Base-by-base conservation (phyloP, 2,797 vertebrate species). In the Eulemur albifrons region DNA sequence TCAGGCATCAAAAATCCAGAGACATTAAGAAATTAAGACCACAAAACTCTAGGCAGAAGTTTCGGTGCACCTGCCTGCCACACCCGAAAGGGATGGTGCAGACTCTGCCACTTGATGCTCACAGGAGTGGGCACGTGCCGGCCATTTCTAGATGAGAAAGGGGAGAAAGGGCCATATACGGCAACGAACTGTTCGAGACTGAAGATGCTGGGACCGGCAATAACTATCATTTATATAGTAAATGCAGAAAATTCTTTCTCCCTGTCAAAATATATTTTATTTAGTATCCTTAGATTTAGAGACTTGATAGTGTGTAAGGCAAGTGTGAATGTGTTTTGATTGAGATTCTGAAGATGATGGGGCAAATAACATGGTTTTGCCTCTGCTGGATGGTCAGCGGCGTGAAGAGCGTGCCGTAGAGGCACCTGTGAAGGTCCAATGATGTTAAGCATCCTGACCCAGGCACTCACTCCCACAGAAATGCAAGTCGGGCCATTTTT, bases 71-170 rank as follows among this genome's bases (percentile, higher is more conserved):
- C 4, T 20, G 8, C 35, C 59, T 35, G 2, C 45, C 20, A 21
- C 72, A 54, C 6, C 13, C 32, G 12, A 87, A 35, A 35, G 5
- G 2, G 52, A 75, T 35, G 6, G 5, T 8, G 27, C 5, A 52
- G 1, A 69, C 4, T 17, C 4, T 67, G 21, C 0, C 5, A 15
- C 6, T 8, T 15, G 4, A 40, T 23, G 30, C 25, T 4, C 27
- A 4, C 3, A 30, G 15, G 2, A 35, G 2, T 10, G 1, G 27
- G 2, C n/a, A 7, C 32, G 48, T 92, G 5, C 8, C 23, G 48
- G 18, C 0, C 13, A 23, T 10, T 88, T 59, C 13, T 17, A 80
- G 8, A 27, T 79, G 32, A 30, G 30, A 63, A 18, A 52, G 52
- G 18, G 12, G 3, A 40, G 57, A 43, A 43, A 30, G 11, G 6